Evolutionary conservation across 2,797 vertebrate species (phyloP).

Genomic region (Falco peregrinus): DNA sequence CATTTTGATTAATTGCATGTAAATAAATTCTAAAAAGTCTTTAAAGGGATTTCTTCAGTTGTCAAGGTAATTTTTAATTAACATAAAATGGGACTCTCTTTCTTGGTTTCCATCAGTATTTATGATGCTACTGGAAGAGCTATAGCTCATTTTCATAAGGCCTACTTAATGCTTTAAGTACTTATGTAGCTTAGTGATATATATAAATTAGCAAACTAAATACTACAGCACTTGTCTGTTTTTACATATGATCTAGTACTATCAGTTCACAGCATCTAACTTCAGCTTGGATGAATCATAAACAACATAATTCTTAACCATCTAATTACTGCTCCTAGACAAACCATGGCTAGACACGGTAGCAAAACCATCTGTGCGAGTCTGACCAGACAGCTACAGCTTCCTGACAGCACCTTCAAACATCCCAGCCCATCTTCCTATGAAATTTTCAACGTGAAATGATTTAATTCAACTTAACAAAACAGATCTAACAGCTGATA

Average conservation of each 20-base stretch:
- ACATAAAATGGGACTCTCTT: background rate
- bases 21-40: slow-evolving; percentile 45
- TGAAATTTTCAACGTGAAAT: background rate
- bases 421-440: background rate
- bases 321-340: background rate
- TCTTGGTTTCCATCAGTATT: background rate
- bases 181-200: background rate
- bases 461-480: background rate
- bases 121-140: background rate
- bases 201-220: background rate
- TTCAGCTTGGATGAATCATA: background rate
- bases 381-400: background rate
- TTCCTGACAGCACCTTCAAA: background rate
- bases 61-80: slow-evolving; percentile 45
- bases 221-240: background rate
- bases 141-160: background rate
- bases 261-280: background rate
- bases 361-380: background rate
- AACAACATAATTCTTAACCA: background rate
- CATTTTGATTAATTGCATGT: slow-evolving; percentile 41
- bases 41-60: slow-evolving; percentile 16
- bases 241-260: background rate
- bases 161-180: background rate
- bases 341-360: background rate
- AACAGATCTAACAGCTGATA: background rate